Base-by-base conservation (phyloP, 2,888 invertebrate species). In the Ochlodes sylvanus region DNA sequence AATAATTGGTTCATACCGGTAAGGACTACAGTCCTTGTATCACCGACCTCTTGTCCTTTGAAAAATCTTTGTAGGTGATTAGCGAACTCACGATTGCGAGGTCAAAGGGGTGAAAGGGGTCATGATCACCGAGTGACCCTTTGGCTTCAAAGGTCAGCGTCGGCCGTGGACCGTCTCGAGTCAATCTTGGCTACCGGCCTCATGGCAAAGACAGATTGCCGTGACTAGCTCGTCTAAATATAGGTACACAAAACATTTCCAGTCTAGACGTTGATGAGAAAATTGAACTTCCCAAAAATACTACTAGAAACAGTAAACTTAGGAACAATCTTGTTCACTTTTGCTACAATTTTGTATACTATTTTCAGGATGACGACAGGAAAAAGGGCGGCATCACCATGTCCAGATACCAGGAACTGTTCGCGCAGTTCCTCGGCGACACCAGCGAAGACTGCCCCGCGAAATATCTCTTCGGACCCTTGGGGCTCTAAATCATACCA, bases 341-440 rank as follows among this genome's bases (percentile, higher is more conserved):
- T n/a, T n/a, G n/a, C n/a, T n/a, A n/a, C n/a, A n/a, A n/a, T 7
- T 50, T 17, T 10, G 17, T 15, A 15, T 12, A 19, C 47, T 17
- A 9, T 47, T 64, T 56, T 34, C 87, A 97, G 97, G 97, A 97
- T 76, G 97, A 97, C 71, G 97, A 97, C 88, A 94, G 96, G 81
- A 95, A 95, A 88, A 95, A 95, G 79, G 97, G 97, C 32, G 97
- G 97, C 5, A 89, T 97, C 57, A 96, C 96, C 2, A 84, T 97
- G 69, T 94, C 96, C 6, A 94, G 97, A 82, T 97, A 97, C 83
- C 96, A 97, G 84, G 97, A 97, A 84, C 93, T 97, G 3, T 97
- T 97, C 84, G 97, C 97, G 0, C 95, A 96, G 85, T 97, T 96
- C 90, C 94, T 97, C 70, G 97, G 97, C 27, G 96, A 97, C 85